Conservation (phyloP, 2,888 invertebrate genomes). For the Ypsolopha sequella region DNA sequence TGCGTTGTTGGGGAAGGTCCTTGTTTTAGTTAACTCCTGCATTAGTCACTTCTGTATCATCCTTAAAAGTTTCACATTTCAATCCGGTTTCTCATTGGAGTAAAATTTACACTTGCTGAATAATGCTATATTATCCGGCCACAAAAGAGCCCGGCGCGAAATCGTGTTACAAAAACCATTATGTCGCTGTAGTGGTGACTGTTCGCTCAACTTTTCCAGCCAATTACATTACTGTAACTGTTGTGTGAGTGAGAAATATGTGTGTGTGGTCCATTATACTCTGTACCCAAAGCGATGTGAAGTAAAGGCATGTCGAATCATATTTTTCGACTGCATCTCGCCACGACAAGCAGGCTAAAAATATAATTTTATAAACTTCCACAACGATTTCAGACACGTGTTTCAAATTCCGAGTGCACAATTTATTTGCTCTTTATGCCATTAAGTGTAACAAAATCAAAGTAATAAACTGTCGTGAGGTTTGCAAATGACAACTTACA, state of each 20-base stretch:
- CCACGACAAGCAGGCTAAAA: conserved; percentile 14
- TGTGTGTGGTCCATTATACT: conserved; percentile 27
- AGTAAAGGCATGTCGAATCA: conserved; percentile 21
- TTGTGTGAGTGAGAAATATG: conserved; percentile 17
- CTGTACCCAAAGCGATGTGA: not conserved
- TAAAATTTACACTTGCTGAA: not conserved
- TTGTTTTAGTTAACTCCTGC: conserved; percentile 22
- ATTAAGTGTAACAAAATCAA: not conserved
- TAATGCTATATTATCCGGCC: conserved; percentile 11
- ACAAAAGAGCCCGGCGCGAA: conserved; percentile 42
- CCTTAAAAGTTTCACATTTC: not conserved
- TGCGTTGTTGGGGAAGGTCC: conserved; percentile 15
- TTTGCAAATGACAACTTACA: not conserved
- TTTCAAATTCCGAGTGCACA: not conserved
- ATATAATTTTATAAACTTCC: conserved; percentile 1
- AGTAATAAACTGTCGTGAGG: not conserved
- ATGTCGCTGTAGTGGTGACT: conserved; percentile 27
- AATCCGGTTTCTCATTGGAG: not conserved
- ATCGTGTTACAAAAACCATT: conserved; percentile 39
- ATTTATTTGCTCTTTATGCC: not conserved
- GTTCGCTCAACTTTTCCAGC: conserved; percentile 32
- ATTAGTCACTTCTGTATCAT: conserved; percentile 4
- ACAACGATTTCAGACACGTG: not conserved
- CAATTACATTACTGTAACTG: conserved; percentile 20
- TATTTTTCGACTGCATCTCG: conserved; percentile 21